Conservation (phyloP, 2,888 invertebrate genomes). For the Spicauda simplicius region DNA sequence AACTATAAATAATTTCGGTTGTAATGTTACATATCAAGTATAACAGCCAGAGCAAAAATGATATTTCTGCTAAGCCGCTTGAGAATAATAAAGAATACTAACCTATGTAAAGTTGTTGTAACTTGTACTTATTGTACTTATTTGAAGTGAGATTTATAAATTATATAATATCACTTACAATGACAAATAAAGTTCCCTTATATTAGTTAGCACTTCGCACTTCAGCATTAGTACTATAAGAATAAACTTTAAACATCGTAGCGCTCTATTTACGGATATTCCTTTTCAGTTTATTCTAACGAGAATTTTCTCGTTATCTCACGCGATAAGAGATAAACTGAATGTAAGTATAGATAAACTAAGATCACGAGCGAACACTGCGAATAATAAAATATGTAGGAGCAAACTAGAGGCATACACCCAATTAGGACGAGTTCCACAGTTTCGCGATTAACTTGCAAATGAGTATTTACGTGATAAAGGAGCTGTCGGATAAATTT, state of each 20-base stretch:
- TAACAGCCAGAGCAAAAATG: no score
- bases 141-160: no score
- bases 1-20: no score
- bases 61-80: no score
- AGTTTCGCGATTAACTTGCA: conserved; percentile 37
- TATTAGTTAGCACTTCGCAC: neutral
- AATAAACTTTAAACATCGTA: neutral
- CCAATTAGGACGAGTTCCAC: conserved; percentile 35
- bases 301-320: neutral
- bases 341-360: conserved; percentile 24
- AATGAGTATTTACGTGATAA: conserved; percentile 37
- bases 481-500: conserved; percentile 34
- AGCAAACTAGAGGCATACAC: conserved; percentile 30
- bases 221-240: neutral
- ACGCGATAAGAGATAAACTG: conserved; percentile 4
- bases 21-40: no score
- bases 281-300: neutral
- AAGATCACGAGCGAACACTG: conserved; percentile 23
- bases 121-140: no score
- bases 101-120: no score
- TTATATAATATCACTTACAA: no score
- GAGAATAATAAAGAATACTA: no score
- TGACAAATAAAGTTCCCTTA: neutral
- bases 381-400: conserved; percentile 35
- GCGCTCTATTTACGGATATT: neutral